These are phyloP conservation scores for Lasioglossum morio DNA, from an alignment of 2,888 invertebrate species.

Conservation along the genomic window DNA sequence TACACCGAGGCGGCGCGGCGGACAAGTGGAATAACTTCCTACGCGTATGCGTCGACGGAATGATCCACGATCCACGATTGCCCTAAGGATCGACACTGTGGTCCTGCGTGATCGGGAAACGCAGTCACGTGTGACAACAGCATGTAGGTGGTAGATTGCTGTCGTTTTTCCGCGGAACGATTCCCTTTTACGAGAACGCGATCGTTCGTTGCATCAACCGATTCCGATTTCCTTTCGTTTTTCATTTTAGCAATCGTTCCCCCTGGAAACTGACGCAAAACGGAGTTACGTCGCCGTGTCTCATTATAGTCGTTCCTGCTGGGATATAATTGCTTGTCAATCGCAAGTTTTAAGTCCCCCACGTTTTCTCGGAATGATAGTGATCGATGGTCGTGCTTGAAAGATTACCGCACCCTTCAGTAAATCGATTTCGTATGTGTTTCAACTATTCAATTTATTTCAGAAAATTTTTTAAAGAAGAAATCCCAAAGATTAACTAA, in stretches of 20 bases:
- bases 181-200: slow-evolving; percentile 40
- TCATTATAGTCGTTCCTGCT: background rate
- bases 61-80: slow-evolving; percentile 45
- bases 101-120: slow-evolving; percentile 29
- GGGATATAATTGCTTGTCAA: background rate
- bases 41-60: slow-evolving; percentile 43
- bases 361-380: no score
- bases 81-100: slow-evolving; percentile 43
- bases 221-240: slow-evolving; percentile 21
- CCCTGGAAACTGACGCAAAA: background rate
- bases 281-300: background rate
- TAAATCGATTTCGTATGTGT: background rate
- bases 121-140: slow-evolving; percentile 47
- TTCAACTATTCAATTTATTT: background rate
- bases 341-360: background rate
- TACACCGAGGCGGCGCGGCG: background rate
- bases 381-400: no score
- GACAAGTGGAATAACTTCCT: slow-evolving; percentile 67
- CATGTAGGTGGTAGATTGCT: slow-evolving; percentile 35
- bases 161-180: slow-evolving; percentile 17
- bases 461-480: background rate
- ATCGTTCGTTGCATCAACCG: slow-evolving; percentile 26
- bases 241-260: slow-evolving; percentile 1
- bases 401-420: background rate
- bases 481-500: background rate